A percentile compares a stretch with the other conserved stretches of the same genome.
These are phyloP conservation scores for Genyomyrus donnyi DNA, from an alignment of 2,113 vertebrate species.

Conservation along the genomic window DNA sequence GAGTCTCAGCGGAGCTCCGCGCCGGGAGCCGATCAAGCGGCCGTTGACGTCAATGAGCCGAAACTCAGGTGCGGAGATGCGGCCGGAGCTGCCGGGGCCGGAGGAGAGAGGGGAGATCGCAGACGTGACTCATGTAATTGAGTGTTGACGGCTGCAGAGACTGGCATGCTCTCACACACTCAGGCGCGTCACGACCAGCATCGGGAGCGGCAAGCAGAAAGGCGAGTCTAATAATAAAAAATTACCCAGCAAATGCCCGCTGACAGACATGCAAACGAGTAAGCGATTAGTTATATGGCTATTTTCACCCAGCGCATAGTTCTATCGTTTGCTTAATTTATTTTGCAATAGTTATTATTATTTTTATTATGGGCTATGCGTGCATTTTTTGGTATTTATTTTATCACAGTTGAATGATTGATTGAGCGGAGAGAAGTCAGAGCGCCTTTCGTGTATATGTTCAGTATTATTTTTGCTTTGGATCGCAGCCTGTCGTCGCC, in stretches of 20 bases:
- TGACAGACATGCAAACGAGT: conserved; percentile 20
- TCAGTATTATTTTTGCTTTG: neutral
- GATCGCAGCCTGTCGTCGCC: conserved; percentile 29
- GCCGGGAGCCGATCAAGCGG: neutral
- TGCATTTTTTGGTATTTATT: neutral
- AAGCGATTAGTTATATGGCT: conserved; percentile 11
- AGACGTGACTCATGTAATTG: conserved; percentile 30
- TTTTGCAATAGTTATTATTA: neutral
- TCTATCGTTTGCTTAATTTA: neutral
- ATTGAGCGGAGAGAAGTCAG: neutral
- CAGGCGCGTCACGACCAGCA: conserved; percentile 30
- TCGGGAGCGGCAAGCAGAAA: conserved; percentile 42
- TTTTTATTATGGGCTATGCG: neutral
- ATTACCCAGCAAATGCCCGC: conserved; percentile 6
- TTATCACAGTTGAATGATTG: too few relatives aligned
- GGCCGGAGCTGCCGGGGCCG: neutral
- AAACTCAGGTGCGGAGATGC: conserved; percentile 7
- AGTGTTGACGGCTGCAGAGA: conserved; percentile 26
- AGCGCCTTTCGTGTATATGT: neutral
- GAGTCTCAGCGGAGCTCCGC: neutral
- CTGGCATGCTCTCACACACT: conserved; percentile 25
- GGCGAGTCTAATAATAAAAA: conserved; percentile 32
- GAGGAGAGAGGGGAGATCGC: neutral
- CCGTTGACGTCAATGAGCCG: conserved; percentile 9
- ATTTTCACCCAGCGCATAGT: too few relatives aligned